Evolutionary conservation across 2,888 invertebrate species (phyloP), one percentile per base, ranked within the genome.

Genomic region (Anoncus sp.): DNA sequence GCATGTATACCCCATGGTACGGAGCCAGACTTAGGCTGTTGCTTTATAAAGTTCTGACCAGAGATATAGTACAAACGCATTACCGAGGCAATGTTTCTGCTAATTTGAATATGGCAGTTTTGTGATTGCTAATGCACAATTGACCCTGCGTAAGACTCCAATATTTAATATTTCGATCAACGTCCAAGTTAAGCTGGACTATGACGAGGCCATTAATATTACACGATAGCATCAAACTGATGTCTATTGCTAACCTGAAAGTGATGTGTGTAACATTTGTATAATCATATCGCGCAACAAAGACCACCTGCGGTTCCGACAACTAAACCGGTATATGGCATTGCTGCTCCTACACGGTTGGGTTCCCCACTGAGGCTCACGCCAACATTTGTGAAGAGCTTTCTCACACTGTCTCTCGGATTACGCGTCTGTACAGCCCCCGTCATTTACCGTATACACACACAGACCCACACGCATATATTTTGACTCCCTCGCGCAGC

Each of bases 261-360:
- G 57, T 76, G 75, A 72, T 57, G 45, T 60, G 45, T 60, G 72
- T 59, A 73, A 49, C 66, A 79, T 79, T 76, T 66, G 81, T 78
- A 75, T 74, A 81, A 81, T 77, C 80, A 71, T 77, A 77, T 70
- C 71, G 59, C 62, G 49, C 63, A 80, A 82, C 85, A 80, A 84
- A 83, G 85, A 70, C 83, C 85, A 81, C 82, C 83, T 80, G 77
- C 57, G 51, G 83, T 45, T 77, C 60, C 16, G 49, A 51, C 66
- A 72, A 60, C 73, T 57, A 71, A 69, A 78, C 77, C 80, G 60
- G 69, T 72, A 75, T 59, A 75, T 59, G 73, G 66, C 40, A 78
- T 67, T 71, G 70, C 70, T 66, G n/a, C 66, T 60, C 62, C 66
- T 49, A n/a, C n/a, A n/a, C 62, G 55, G 66, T n/a, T n/a, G 76